A percentile compares a stretch with the other conserved stretches of the same genome.
Evolutionary conservation across 2,888 invertebrate species (phyloP).

Genomic region (Temnothorax unifasciatus): DNA sequence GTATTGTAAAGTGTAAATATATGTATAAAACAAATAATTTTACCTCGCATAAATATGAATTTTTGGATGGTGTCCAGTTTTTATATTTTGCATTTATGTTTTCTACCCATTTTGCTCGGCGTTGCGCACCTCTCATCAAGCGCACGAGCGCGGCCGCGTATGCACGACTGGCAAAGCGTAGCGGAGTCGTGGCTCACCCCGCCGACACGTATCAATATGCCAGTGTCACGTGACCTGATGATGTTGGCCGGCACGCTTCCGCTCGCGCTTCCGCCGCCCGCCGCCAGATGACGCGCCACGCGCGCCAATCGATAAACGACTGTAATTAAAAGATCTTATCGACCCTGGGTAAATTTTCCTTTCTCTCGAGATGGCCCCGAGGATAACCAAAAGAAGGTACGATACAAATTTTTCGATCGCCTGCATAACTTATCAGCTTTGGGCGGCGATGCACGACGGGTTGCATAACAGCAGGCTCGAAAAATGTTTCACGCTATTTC

Average conservation of each 20-base stretch:
- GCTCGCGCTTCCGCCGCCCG: background rate
- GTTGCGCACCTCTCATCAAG: slow-evolving; percentile 26
- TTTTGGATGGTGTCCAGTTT: background rate
- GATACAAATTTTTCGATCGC: no score
- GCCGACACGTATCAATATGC: slow-evolving; percentile 85
- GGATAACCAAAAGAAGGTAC: background rate
- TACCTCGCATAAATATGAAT: slow-evolving; percentile 37
- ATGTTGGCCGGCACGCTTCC: slow-evolving; percentile 81
- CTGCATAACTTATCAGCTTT: background rate
- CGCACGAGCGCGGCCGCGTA: slow-evolving; percentile 72
- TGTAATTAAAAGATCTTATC: background rate
- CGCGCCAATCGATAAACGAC: background rate
- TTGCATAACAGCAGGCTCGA: background rate
- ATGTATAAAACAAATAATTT: slow-evolving; percentile 3
- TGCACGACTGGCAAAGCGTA: slow-evolving; percentile 79
- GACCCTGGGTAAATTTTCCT: background rate
- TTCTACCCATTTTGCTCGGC: background rate
- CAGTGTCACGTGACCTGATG: slow-evolving; percentile 85
- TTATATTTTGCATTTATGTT: background rate
- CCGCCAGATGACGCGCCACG: background rate
- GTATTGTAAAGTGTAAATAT: no score
- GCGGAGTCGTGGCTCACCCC: slow-evolving; percentile 83
- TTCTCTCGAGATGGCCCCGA: background rate
- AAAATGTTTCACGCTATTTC: background rate
- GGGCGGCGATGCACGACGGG: background rate